Evolutionary conservation across 2,113 vertebrate genomes (phyloP).

Genomic region (Nanorana parkeri): DNA sequence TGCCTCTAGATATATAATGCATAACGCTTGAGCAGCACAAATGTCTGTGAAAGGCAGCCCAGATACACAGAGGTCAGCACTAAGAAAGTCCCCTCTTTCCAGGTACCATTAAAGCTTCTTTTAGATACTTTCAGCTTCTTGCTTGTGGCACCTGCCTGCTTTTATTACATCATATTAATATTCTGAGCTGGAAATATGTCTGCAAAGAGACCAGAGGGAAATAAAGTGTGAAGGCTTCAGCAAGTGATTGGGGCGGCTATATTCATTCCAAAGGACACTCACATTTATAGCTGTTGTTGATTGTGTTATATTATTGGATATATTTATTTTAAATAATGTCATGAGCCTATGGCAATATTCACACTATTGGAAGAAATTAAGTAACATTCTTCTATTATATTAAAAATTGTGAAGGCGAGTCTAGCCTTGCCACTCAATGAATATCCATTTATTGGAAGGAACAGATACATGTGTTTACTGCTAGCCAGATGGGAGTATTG

Average conservation of each 20-base stretch:
- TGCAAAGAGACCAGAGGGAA: neutral
- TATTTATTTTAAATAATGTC: conserved; percentile 33
- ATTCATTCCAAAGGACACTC: conserved; percentile 12
- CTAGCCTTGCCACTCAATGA: neutral
- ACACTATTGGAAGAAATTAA: conserved; percentile 34
- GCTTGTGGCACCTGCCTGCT: neutral
- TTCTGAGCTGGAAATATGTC: neutral
- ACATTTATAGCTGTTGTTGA: neutral
- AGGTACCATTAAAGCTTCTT: conserved; percentile 23
- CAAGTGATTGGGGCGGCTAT: neutral
- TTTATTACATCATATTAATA: neutral
- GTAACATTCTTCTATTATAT: conserved; percentile 23
- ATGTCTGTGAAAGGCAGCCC: neutral
- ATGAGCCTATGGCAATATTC: conserved; percentile 33
- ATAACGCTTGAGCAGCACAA: neutral
- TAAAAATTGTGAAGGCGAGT: conserved; percentile 10
- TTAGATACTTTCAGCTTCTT: conserved; percentile 31
- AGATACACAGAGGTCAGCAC: conserved; percentile 3
- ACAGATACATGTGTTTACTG: conserved; percentile 8
- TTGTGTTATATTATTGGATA: conserved; percentile 45
- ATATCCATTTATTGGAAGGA: neutral
- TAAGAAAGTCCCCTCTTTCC: neutral
- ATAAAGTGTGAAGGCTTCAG: neutral
- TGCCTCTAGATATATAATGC: neutral
- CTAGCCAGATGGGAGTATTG: no score